Conservation (phyloP, 2,888 invertebrate genomes). For the Eilema griseolum region DNA sequence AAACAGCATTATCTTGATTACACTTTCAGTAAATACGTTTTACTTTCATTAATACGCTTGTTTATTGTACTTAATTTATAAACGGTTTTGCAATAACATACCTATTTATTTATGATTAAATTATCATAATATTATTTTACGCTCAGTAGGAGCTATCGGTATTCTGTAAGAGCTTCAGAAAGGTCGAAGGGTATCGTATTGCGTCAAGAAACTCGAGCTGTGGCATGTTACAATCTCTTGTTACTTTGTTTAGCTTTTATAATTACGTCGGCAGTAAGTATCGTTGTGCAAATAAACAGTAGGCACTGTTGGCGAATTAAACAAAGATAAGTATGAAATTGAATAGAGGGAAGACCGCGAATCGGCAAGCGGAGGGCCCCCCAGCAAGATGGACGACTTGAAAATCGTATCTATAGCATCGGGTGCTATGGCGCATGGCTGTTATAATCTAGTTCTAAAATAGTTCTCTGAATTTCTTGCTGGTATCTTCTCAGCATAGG, state of each 20-base stretch:
- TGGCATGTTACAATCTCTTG: constrained; percentile 28
- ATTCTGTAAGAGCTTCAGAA: constrained; percentile 29
- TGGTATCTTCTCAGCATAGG: no score
- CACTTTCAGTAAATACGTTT: constrained; percentile 8
- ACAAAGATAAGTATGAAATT: background rate
- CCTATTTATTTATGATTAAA: constrained; percentile 13
- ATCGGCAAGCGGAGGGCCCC: no score
- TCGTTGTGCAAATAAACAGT: background rate
- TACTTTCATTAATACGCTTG: constrained; percentile 10
- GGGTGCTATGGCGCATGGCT: no score
- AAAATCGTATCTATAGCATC: no score
- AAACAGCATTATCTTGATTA: background rate
- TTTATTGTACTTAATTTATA: constrained; percentile 21
- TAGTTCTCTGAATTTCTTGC: no score
- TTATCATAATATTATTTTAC: constrained; percentile 32
- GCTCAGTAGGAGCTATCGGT: constrained; percentile 22
- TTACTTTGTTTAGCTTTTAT: constrained; percentile 31
- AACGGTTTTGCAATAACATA: constrained; percentile 40
- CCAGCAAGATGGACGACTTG: no score
- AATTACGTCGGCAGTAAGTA: constrained; percentile 16
- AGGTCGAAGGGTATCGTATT: constrained; percentile 55
- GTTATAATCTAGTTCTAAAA: no score
- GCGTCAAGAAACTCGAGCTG: constrained; percentile 52
- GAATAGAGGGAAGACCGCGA: no score
- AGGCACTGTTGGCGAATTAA: background rate